These are phyloP conservation scores for Dipodomys stephensi DNA, from an alignment of 2,113 vertebrate genomes.

Conservation along the genomic window DNA sequence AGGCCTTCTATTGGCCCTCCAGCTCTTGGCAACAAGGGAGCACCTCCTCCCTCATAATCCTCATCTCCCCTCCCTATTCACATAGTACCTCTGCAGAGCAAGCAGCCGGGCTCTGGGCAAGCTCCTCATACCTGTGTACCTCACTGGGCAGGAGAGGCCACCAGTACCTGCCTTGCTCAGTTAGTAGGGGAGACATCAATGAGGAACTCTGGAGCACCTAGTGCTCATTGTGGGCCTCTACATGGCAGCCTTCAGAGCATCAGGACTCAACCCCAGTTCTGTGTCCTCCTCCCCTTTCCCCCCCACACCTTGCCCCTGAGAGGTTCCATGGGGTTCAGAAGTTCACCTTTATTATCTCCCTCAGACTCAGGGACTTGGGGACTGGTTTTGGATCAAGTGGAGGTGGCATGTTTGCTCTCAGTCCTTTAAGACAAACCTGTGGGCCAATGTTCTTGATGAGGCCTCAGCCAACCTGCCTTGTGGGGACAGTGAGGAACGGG, in stretches of 20 bases:
- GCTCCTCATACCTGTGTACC: not conserved
- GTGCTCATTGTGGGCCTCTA: not conserved
- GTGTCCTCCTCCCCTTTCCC: accelerated
- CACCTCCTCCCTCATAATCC: not conserved
- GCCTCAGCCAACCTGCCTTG: not conserved
- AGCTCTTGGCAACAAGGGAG: conserved; percentile 60
- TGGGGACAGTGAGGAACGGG: accelerated
- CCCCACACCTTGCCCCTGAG: too few species aligned
- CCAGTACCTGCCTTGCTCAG: not conserved
- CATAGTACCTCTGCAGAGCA: not conserved
- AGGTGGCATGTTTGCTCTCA: not conserved
- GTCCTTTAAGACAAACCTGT: not conserved
- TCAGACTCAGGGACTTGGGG: too few species aligned
- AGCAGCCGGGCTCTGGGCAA: not conserved
- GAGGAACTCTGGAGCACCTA: not conserved
- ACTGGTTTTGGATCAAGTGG: not conserved
- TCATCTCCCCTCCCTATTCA: not conserved
- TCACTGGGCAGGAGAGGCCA: not conserved
- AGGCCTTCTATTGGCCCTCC: not conserved
- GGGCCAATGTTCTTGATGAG: not conserved
- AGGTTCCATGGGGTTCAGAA: not conserved
- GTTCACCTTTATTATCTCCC: not conserved
- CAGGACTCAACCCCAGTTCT: not conserved
- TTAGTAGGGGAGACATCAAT: not conserved
- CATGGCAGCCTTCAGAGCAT: not conserved